Base-by-base conservation (phyloP, 2,797 vertebrate genomes). In the Lacerta viridis region DNA sequence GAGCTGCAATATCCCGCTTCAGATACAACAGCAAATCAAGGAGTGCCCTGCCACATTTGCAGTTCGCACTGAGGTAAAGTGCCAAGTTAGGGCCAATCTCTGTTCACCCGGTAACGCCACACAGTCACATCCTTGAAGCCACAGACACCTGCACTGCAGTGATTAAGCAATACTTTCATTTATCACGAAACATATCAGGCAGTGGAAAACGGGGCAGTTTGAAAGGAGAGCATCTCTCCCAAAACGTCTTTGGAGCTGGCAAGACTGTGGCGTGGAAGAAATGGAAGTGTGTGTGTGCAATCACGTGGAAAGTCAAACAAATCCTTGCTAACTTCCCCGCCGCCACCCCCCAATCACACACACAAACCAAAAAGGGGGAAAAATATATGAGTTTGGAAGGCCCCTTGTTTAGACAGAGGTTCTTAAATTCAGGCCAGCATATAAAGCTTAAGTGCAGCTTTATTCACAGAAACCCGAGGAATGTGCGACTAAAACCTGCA, bases 341-440 rank as follows among this genome's bases (percentile, higher is more conserved):
- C 10, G 17, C 55, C 10, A 8, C 69, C 50, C 15, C 4, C 33
- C 15, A 50, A 55, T 7, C 50, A 64, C 17, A 61, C 18, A 64
- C 17, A 64, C 72, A 87, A 68, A 88, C 89, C 50, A 55, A 55
- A 55, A 55, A 15, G 50, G 11, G 3, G 0, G 8, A 11, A 55
- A 55, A 55, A 15, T 90, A 82, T 66, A 33, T 79, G 61, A 88
- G 33, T 89, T 69, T 9, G 7, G 59, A 61, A 87, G 43, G 29
- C 23, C 66, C 72, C 90, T 92, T 90, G 90, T 91, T 72, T 74
- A 90, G 72, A 46, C 25, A 91, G 75, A n/a, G 91, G 46, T 77
- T 93, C 18, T 61, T 69, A 92, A 89, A 92, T 86, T 61, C 87
- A 92, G 87, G 77, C 74, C 81, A 81, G 80, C 93, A 93, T 71